Conservation (phyloP, 2,888 invertebrate genomes). For the Therioaphis trifolii region DNA sequence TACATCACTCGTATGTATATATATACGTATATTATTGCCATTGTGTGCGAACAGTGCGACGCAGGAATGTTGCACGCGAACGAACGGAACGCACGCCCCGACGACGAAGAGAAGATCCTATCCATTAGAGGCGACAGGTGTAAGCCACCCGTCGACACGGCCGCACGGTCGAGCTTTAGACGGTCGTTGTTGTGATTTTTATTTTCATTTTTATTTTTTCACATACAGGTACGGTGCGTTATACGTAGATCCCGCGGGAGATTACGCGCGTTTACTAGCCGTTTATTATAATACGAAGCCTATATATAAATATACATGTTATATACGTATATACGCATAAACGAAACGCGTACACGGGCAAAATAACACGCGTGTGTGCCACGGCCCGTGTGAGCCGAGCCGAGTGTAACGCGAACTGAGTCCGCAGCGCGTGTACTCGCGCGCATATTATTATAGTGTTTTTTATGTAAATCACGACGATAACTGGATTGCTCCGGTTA, state of each 20-base stretch:
- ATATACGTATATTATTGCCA: no score
- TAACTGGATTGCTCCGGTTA: constrained; percentile 51
- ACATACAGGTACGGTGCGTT: not conserved
- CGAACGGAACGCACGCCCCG: not conserved
- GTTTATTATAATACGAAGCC: not conserved
- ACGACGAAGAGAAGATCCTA: not conserved
- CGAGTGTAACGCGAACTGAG: constrained; percentile 19
- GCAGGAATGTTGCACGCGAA: not conserved
- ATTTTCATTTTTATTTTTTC: not conserved
- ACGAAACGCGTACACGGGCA: not conserved
- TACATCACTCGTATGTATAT: no score
- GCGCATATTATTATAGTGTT: not conserved
- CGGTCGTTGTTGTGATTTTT: not conserved
- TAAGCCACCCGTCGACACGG: not conserved
- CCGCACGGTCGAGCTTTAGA: not conserved
- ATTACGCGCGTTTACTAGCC: no score
- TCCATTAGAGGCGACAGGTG: not conserved
- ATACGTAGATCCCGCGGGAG: no score
- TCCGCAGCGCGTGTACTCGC: not conserved
- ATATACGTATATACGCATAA: not conserved
- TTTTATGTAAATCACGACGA: constrained; percentile 58
- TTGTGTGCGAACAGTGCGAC: not conserved
- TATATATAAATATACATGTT: not conserved
- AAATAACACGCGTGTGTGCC: not conserved
- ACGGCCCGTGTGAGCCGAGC: no score